Conservation (phyloP, 2,113 vertebrate species). For the Lophius piscatorius region DNA sequence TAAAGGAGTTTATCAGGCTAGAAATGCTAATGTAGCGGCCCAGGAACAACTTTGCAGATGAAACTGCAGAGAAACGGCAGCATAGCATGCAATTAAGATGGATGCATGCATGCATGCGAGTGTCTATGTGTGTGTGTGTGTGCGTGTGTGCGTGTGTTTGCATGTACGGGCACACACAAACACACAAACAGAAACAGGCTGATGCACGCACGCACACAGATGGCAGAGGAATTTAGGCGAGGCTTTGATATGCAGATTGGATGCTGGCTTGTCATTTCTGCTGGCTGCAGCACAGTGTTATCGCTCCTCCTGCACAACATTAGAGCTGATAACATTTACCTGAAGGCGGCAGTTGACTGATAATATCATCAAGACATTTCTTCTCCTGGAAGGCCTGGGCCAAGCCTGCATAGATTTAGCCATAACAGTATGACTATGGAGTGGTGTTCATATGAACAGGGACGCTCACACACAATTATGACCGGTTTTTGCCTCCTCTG, state of each 20-base stretch:
- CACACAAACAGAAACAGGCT: background rate
- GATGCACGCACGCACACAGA: constrained; percentile 37
- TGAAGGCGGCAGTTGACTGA: constrained; percentile 70
- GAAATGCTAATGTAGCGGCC: constrained; percentile 18
- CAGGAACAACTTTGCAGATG: constrained; percentile 42
- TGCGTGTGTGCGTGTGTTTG: constrained; percentile 1
- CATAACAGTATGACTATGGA: constrained; percentile 14
- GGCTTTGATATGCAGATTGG: constrained; percentile 76
- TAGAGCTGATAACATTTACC: constrained; percentile 72
- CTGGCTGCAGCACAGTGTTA: constrained; percentile 64
- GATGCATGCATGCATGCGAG: background rate
- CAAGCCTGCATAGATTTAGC: constrained; percentile 11
- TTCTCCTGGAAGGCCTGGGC: constrained; percentile 45
- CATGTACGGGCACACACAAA: background rate
- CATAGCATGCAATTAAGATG: constrained; percentile 13
- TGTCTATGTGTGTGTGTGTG: background rate
- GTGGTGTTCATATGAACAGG: background rate
- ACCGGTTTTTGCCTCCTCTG: constrained; percentile 32
- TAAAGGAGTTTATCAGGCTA: constrained; percentile 40
- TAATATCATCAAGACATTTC: constrained; percentile 59
- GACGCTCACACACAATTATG: constrained; percentile 3
- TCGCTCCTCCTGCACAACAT: constrained; percentile 57
- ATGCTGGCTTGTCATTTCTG: constrained; percentile 63
- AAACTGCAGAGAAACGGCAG: constrained; percentile 41
- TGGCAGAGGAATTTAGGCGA: constrained; percentile 64